These are phyloP conservation scores for Pycnonotus jocosus DNA, from an alignment of 2,113 vertebrate genomes.

Conservation along the genomic window DNA sequence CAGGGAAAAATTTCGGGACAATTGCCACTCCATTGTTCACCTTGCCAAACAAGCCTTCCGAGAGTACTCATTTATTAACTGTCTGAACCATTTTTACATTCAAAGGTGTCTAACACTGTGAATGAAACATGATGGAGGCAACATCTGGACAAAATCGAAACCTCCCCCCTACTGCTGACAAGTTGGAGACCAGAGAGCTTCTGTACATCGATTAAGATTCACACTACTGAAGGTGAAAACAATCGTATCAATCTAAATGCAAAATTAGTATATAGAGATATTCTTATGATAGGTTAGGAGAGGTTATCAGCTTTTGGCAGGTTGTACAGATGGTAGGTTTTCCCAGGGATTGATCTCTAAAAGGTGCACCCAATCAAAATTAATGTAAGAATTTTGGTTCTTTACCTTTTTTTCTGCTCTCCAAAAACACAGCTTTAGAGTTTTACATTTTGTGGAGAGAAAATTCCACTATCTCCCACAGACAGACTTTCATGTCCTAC, in stretches of 20 bases:
- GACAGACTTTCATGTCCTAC: not conserved
- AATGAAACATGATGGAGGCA: not conserved
- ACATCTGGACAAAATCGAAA: not conserved
- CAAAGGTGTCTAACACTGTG: accelerated
- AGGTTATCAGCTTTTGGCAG: not conserved
- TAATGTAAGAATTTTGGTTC: not conserved
- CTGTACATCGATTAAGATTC: not conserved
- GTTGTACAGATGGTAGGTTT: not conserved
- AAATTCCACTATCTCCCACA: not conserved
- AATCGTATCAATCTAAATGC: not conserved
- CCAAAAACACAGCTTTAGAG: not conserved
- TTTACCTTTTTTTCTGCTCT: not conserved
- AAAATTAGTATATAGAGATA: not conserved
- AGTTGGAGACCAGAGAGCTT: not conserved
- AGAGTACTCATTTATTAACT: not conserved
- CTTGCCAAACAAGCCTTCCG: not conserved
- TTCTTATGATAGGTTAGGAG: not conserved
- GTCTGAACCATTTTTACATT: not conserved
- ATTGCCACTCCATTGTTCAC: not conserved
- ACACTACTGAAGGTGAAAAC: not conserved
- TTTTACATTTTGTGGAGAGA: not conserved
- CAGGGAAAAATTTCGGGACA: not conserved
- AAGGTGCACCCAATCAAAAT: not conserved
- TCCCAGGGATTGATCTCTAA: not conserved
- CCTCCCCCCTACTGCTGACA: not conserved